Percentiles rank a stretch among this genome's conserved stretches.
phyloP scores from a whole-genome alignment of 2,888 invertebrate species.

The Diadromus collaris region DNA sequence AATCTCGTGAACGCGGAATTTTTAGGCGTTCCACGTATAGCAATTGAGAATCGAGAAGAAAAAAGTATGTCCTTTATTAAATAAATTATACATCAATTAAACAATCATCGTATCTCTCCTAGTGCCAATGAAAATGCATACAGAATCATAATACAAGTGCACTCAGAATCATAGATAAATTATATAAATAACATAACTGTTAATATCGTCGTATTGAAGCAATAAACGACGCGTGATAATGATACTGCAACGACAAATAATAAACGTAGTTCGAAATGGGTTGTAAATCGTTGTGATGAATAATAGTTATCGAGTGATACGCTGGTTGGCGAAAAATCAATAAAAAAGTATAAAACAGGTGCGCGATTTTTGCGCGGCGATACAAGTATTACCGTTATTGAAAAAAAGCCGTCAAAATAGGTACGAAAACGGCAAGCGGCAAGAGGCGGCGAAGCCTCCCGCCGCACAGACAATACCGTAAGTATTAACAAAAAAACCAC shows the following conservation, averaged over 20 bases:
- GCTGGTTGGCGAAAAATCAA: neutral
- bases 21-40: slow-evolving; percentile 4
- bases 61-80: slow-evolving; percentile 17
- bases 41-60: slow-evolving; percentile 28
- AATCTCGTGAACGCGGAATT: slow-evolving; percentile 5
- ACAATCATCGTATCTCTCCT: slow-evolving; percentile 46
- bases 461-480: slow-evolving; percentile 77
- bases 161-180: slow-evolving; percentile 23
- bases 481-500: slow-evolving; percentile 62
- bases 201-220: slow-evolving; percentile 29
- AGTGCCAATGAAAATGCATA: slow-evolving; percentile 45
- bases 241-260: slow-evolving; percentile 61
- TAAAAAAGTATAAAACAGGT: slow-evolving; percentile 23
- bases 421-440: slow-evolving; percentile 77
- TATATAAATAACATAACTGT: slow-evolving; percentile 1
- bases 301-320: slow-evolving; percentile 3
- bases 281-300: slow-evolving; percentile 57
- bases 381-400: neutral
- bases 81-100: slow-evolving; percentile 25
- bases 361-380: slow-evolving; percentile 31
- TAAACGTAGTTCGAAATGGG: slow-evolving; percentile 47
- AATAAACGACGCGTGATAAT: slow-evolving; percentile 47
- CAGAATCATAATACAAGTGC: slow-evolving; percentile 19
- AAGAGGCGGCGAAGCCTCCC: slow-evolving; percentile 78
- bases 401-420: slow-evolving; percentile 72